A percentile compares a stretch with the other conserved stretches of the same genome.
phyloP scores from a whole-genome alignment of 2,113 vertebrate genomes.

The Charadrius vociferus region DNA sequence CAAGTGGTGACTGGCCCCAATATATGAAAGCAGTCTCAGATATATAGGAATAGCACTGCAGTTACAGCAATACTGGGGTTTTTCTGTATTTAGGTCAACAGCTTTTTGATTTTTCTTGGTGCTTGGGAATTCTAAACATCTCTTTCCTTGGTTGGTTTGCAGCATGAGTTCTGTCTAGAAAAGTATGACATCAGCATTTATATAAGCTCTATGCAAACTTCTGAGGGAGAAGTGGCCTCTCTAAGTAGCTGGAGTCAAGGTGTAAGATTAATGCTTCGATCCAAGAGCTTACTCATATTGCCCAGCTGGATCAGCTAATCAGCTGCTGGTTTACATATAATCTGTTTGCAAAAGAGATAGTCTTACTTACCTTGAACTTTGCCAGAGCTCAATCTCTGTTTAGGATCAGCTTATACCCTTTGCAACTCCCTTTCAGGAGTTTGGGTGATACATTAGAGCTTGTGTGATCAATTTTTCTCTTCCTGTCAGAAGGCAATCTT shows the following conservation, averaged over 20 bases:
- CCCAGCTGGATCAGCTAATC: background rate
- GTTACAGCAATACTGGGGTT: background rate
- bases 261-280: background rate
- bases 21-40: background rate
- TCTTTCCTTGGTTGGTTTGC: background rate
- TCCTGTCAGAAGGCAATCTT: background rate
- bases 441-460: background rate
- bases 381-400: background rate
- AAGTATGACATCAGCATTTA: background rate
- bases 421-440: background rate
- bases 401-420: background rate
- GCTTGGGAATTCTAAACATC: background rate
- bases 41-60: fast-evolving
- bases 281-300: background rate
- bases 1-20: fast-evolving
- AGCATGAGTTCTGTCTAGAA: background rate
- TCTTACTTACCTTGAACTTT: background rate
- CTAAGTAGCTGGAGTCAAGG: background rate
- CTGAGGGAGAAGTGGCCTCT: background rate
- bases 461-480: background rate
- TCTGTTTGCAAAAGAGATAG: background rate
- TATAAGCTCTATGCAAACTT: background rate
- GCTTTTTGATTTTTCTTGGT: background rate
- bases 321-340: background rate
- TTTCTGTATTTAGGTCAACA: background rate